Evolutionary conservation across 1,140 invertebrate species (phyloP).

Genomic region (Lordiphosa collinella): DNA sequence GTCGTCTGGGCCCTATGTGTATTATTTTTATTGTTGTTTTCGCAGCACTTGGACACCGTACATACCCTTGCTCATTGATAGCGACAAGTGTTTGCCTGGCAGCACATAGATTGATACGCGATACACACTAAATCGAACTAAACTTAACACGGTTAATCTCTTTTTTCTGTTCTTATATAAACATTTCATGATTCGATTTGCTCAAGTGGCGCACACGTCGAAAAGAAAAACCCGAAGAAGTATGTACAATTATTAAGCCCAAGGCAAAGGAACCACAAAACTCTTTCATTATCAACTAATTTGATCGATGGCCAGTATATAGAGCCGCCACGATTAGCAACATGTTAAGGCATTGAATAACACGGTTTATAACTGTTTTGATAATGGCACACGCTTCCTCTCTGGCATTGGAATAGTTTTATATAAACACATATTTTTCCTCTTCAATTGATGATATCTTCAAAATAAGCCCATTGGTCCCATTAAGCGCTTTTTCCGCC

Average conservation of each 20-base stretch:
- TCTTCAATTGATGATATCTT: no score
- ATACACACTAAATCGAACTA: slow-evolving; percentile 19
- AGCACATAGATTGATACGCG: slow-evolving; percentile 35
- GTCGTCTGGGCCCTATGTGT: not conserved
- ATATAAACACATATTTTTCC: no score
- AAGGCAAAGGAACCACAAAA: no score
- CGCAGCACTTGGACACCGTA: slow-evolving; percentile 43
- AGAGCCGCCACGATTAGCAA: no score
- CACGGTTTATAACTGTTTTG: no score
- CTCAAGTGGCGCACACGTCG: slow-evolving; percentile 26
- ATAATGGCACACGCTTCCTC: no score
- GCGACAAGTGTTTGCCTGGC: slow-evolving; percentile 32
- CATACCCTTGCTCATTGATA: slow-evolving; percentile 45
- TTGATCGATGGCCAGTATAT: no score
- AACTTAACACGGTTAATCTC: slow-evolving; percentile 43
- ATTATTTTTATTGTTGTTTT: slow-evolving; percentile 50
- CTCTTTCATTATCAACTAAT: not conserved
- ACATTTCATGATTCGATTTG: slow-evolving; percentile 43
- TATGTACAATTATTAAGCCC: no score
- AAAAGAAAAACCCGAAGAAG: not conserved
- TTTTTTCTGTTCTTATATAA: slow-evolving; percentile 21
- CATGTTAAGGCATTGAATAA: no score
- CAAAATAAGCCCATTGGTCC: no score
- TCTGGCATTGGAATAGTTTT: no score
- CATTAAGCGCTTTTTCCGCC: no score